A percentile compares a stretch with the other conserved stretches of the same genome.
Conservation (phyloP, 2,113 vertebrate genomes). For the Triplophysa rosa region DNA sequence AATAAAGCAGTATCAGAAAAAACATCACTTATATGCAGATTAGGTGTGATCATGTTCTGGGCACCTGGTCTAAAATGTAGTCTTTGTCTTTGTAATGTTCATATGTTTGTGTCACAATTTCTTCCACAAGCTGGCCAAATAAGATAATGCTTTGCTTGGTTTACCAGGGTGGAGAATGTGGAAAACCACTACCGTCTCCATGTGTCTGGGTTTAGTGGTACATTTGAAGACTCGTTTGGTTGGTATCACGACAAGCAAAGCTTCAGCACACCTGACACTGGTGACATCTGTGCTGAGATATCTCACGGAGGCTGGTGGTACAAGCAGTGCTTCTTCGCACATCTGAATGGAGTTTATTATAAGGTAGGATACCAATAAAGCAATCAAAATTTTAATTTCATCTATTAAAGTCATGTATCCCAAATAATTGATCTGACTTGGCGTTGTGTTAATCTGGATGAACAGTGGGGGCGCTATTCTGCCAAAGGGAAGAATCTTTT, state of each 20-base stretch:
- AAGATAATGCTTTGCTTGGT: constrained; percentile 21
- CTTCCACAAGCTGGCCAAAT: background rate
- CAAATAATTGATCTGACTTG: background rate
- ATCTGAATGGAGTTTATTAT: constrained; percentile 88
- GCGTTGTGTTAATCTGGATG: background rate
- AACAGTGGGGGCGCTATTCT: constrained; percentile 81
- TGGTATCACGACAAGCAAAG: constrained; percentile 87
- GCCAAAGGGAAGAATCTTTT: constrained; percentile 71
- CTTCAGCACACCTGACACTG: constrained; percentile 84
- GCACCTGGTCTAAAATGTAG: background rate
- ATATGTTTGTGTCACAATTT: too few relatives aligned
- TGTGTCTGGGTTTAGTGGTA: constrained; percentile 82
- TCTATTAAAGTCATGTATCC: background rate
- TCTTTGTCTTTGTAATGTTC: background rate
- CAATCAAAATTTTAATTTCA: background rate
- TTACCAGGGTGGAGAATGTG: constrained; percentile 79
- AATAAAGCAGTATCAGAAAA: background rate
- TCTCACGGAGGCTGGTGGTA: constrained; percentile 90
- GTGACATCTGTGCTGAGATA: constrained; percentile 85
- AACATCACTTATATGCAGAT: background rate
- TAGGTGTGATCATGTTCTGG: background rate
- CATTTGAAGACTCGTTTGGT: constrained; percentile 81
- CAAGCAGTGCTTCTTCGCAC: constrained; percentile 87
- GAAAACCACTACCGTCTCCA: constrained; percentile 81
- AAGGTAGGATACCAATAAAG: constrained; percentile 64